Base-by-base conservation (phyloP, 2,113 vertebrate genomes). In the Equus quagga region DNA sequence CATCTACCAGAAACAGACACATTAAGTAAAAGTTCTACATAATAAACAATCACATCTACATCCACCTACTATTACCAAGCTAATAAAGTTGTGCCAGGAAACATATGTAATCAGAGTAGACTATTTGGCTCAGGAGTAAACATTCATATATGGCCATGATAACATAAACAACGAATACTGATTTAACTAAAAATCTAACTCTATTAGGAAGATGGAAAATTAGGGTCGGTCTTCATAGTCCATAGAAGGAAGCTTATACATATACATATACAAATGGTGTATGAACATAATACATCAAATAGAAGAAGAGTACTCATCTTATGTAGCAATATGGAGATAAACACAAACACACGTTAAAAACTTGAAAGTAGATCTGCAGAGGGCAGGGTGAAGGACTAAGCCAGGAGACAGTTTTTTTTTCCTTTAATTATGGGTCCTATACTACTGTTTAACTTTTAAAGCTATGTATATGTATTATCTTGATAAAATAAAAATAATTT, bases 201-300 rank as follows among this genome's bases (percentile, higher is more conserved):
- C n/a, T 31, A 72, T 5, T n/a, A 12, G 51, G 9, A 88, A 81
- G 46, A 85, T 31, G 28, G 58, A 85, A 93, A 70, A 67, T 56
- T 9, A 7, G 15, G 36, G 58, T 21, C 9, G 2, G 49, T 44
- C 62, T 70, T 70, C 54, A 28, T 1, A 26, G 36, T 18, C 33
- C 6, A 70, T 54, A 78, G 89, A 92, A 82, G 17, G 10, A 94
- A 75, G 33, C 3, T 36, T 62, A 54, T 54, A 54, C 58, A 70
- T 62, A 54, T 54, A 54, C 58, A 70, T 58, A 75, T 18, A 76
- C 5, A 85, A 18, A 41, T 62, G 8, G 49, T 60, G 26, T n/a
- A 51, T 79, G 85, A 78, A 46, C n/a, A 64, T 56, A 87, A 86
- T 58, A 93, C 79, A 93, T 49, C 79, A 90, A 96, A 21, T 62